A percentile compares a stretch with the other conserved stretches of the same genome.
phyloP scores from a whole-genome alignment of 1,140 invertebrate species.

The Drosophila pectinifera region DNA sequence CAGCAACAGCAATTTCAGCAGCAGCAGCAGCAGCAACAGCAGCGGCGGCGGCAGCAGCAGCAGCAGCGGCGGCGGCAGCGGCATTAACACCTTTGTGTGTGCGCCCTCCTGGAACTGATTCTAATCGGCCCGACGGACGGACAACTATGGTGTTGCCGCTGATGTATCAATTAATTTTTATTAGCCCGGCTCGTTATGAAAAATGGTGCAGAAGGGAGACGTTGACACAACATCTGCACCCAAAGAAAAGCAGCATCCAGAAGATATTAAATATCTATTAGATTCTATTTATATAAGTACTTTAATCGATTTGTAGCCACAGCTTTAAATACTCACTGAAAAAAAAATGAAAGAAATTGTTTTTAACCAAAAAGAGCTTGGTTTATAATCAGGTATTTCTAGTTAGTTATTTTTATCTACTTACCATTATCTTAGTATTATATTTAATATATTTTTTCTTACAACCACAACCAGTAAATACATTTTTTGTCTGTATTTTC shows the following conservation, averaged over 20 bases:
- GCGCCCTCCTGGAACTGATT: constrained; percentile 80
- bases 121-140: constrained; percentile 55
- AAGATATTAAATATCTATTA: too few relatives aligned
- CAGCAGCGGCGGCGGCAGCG: constrained; percentile 38
- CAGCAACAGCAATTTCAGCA: constrained; percentile 57
- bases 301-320: not conserved
- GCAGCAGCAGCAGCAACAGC: constrained; percentile 65
- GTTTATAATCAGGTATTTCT: too few relatives aligned
- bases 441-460: too few relatives aligned
- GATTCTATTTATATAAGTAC: not conserved
- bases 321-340: not conserved
- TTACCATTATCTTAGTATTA: too few relatives aligned
- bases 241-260: not conserved
- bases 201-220: constrained; percentile 53
- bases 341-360: not conserved
- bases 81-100: constrained; percentile 78
- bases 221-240: constrained; percentile 19
- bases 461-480: not conserved
- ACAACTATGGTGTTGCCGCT: constrained; percentile 73
- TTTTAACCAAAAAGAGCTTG: too few relatives aligned
- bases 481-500: not conserved
- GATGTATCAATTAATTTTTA: constrained; percentile 83
- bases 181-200: constrained; percentile 72
- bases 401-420: too few relatives aligned
- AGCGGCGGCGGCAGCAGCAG: constrained; percentile 53